Evolutionary conservation across 2,113 vertebrate genomes (phyloP).

Genomic region (Chaetodon auriga): DNA sequence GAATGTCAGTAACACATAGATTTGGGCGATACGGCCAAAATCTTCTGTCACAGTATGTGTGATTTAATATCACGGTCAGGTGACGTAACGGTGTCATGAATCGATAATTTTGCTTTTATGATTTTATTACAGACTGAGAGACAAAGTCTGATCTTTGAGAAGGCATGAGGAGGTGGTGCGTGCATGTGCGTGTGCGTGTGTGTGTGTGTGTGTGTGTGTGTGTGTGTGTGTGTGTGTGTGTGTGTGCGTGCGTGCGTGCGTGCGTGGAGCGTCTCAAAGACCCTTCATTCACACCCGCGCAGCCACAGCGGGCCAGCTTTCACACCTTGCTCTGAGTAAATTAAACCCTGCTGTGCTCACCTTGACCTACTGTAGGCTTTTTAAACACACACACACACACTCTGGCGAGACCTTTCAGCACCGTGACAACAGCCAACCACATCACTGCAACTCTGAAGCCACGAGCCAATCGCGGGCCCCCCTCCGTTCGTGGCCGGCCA

Average conservation of each 20-base stretch:
- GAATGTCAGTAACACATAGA: too few species aligned
- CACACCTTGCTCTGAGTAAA: conserved; percentile 55
- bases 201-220: conserved; percentile 20
- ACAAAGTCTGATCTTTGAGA: not conserved
- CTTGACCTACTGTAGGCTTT: conserved; percentile 35
- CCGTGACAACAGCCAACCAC: conserved; percentile 74
- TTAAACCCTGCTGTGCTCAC: conserved; percentile 57
- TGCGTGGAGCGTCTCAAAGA: conserved; percentile 29
- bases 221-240: conserved; percentile 21
- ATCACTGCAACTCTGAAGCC: conserved; percentile 3
- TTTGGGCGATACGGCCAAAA: too few species aligned
- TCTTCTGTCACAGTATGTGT: too few species aligned
- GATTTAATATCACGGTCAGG: too few species aligned
- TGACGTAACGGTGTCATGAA: too few species aligned
- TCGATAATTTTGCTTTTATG: too few species aligned
- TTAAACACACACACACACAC: conserved; percentile 8
- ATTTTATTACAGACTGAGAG: too few species aligned
- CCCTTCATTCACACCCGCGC: conserved; percentile 57
- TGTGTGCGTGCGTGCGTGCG: conserved; percentile 16
- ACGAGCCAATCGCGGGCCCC: conserved; percentile 53
- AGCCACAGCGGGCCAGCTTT: conserved; percentile 42
- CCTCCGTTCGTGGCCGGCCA: conserved; percentile 51
- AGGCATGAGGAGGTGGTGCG: not conserved
- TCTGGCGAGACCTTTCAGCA: conserved; percentile 45
- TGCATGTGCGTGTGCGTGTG: conserved; percentile 12